These are phyloP conservation scores for Harmothoe impar DNA, from an alignment of 2,888 invertebrate genomes.

Conservation along the genomic window DNA sequence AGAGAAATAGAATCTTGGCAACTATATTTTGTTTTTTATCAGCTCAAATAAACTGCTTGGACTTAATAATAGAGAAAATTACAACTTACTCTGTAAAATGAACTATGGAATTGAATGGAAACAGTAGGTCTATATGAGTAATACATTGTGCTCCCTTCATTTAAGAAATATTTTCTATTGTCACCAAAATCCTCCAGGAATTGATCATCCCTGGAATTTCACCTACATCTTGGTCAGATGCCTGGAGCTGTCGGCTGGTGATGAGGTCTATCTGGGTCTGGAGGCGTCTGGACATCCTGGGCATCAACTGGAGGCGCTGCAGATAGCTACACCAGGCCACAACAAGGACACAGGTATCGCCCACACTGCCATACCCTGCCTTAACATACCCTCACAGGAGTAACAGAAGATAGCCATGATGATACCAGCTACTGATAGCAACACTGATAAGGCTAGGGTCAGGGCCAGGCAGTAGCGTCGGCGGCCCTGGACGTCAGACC, in stretches of 20 bases:
- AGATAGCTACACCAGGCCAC: constrained; percentile 67
- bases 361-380: constrained; percentile 67
- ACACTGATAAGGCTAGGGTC: neutral
- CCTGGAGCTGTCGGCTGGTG: neutral
- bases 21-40: no score
- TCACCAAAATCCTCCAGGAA: no score
- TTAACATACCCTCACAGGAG: neutral
- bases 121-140: no score
- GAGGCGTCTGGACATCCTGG: neutral
- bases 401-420: constrained; percentile 24
- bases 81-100: no score
- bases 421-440: constrained; percentile 20
- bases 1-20: no score
- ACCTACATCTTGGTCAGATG: neutral
- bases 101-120: no score
- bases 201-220: no score
- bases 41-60: no score
- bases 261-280: neutral
- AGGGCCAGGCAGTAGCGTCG: neutral
- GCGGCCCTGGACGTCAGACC: neutral
- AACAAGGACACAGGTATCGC: constrained; percentile 71
- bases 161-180: no score
- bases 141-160: no score
- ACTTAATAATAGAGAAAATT: no score
- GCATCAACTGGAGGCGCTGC: constrained; percentile 37